phyloP scores from a whole-genome alignment of 1,140 invertebrate genomes.

The Drosophila sproati region DNA sequence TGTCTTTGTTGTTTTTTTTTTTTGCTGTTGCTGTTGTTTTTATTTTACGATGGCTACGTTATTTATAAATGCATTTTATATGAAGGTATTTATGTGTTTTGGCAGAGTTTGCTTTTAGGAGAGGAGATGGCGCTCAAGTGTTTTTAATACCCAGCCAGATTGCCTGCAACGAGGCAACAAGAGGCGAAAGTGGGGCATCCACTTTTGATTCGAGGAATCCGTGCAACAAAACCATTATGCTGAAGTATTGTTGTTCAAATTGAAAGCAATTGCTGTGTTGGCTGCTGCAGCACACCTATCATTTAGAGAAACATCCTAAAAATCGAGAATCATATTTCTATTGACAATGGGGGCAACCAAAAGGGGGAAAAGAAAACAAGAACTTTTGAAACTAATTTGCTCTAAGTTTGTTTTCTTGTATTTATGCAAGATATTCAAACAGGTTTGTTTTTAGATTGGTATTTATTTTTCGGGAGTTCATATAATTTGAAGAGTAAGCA shows the following conservation, averaged over 20 bases:
- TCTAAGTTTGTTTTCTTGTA: neutral
- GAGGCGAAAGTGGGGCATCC: neutral
- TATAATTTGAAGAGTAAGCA: no score
- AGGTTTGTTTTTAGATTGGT: no score
- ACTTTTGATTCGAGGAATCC: neutral
- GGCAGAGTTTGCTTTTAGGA: neutral
- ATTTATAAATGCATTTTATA: conserved; percentile 70
- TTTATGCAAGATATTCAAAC: no score
- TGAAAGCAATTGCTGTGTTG: neutral
- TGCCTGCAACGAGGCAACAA: neutral
- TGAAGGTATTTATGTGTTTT: conserved; percentile 35
- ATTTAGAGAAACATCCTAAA: neutral
- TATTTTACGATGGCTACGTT: conserved; percentile 44
- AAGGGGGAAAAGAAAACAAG: neutral
- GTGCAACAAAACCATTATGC: neutral
- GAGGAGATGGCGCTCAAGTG: conserved; percentile 28
- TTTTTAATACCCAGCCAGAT: conserved; percentile 15
- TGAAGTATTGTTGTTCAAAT: neutral
- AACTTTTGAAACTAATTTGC: neutral
- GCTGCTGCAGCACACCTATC: neutral
- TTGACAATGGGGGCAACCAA: neutral
- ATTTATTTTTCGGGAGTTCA: no score
- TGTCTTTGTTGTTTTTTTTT: neutral
- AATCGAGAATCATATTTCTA: neutral
- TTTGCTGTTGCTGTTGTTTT: conserved; percentile 17